Evolutionary conservation across 2,888 invertebrate genomes (phyloP).

Genomic region (Drosophila mimetica): DNA sequence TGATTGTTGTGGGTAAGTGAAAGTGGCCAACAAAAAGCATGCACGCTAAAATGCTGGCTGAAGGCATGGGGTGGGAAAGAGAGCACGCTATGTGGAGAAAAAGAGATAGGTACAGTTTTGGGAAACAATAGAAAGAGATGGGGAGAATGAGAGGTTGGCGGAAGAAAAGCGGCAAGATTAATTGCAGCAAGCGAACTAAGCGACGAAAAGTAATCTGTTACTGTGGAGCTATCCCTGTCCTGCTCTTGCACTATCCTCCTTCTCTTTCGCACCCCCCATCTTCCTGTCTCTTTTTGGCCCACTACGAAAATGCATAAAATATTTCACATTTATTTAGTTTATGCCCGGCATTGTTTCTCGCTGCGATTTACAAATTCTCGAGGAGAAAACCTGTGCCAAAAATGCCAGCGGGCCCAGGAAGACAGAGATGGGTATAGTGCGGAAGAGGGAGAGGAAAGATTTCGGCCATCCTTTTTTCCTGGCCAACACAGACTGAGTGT

Average conservation of each 20-base stretch:
- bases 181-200: conserved; percentile 73
- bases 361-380: conserved; percentile 80
- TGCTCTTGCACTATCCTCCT: not conserved
- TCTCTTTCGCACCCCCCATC: conserved; percentile 1
- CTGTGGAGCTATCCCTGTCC: conserved; percentile 16
- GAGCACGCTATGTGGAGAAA: not conserved
- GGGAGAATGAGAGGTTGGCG: conserved; percentile 3
- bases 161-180: conserved; percentile 63
- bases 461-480: conserved; percentile 33
- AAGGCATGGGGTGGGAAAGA: not conserved
- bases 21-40: conserved; percentile 23
- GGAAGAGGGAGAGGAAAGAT: not conserved
- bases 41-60: conserved; percentile 1
- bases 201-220: conserved; percentile 76
- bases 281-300: conserved; percentile 9
- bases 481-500: conserved; percentile 34
- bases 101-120: not conserved
- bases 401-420: conserved; percentile 26
- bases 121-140: not conserved
- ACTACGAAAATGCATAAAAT: conserved; percentile 57
- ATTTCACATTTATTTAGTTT: conserved; percentile 80
- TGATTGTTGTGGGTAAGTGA: conserved; percentile 90
- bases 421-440: conserved; percentile 11
- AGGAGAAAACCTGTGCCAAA: conserved; percentile 74
- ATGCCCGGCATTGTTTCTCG: conserved; percentile 76